phyloP scores from a whole-genome alignment of 2,113 vertebrate species.

The Dasyurus viverrinus region DNA sequence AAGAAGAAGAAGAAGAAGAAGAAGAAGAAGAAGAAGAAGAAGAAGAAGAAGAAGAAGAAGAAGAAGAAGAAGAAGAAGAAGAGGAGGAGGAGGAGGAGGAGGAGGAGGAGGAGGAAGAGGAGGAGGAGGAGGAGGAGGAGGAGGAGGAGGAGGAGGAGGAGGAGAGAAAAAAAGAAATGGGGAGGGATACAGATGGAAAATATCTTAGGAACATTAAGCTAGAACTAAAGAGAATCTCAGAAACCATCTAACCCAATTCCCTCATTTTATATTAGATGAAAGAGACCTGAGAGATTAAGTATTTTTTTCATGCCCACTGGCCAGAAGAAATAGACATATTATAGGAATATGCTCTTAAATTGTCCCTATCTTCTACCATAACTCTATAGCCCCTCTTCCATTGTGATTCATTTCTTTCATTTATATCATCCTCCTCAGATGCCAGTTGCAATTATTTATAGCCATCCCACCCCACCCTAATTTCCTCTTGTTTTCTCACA shows the following conservation, averaged over 20 bases:
- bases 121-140: too few species aligned
- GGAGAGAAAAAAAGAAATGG: too few species aligned
- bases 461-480: neutral
- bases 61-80: too few species aligned
- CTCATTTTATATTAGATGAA: neutral
- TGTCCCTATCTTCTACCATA: neutral
- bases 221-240: neutral
- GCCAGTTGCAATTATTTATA: neutral
- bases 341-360: neutral
- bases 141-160: too few species aligned
- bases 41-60: too few species aligned
- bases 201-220: neutral
- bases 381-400: neutral
- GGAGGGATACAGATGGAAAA: neutral
- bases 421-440: neutral
- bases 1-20: too few species aligned
- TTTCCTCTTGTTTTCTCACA: neutral
- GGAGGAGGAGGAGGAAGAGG: too few species aligned
- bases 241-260: neutral
- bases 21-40: too few species aligned
- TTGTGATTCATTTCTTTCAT: neutral
- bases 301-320: neutral
- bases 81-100: too few species aligned
- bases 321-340: neutral
- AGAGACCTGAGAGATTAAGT: neutral